These are phyloP conservation scores for Carapus acus DNA, from an alignment of 2,797 vertebrate species.

Conservation along the genomic window DNA sequence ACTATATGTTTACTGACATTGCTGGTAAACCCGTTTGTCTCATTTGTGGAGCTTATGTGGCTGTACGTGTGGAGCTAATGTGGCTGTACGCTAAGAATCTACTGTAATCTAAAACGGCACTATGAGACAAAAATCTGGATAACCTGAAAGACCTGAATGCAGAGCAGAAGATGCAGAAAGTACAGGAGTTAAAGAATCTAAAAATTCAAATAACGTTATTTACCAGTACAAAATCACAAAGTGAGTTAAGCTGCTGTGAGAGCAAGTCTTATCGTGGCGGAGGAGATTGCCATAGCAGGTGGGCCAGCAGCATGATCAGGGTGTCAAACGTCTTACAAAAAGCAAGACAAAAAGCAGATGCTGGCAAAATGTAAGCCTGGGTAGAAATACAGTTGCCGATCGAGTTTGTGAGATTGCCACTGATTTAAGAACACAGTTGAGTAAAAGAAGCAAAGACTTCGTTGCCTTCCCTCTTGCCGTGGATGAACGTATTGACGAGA, in stretches of 20 bases:
- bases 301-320: background rate
- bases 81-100: no score
- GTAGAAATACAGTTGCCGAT: slow-evolving; percentile 1
- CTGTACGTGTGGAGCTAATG: slow-evolving; percentile 14
- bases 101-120: slow-evolving; percentile 13
- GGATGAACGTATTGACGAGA: slow-evolving; percentile 12
- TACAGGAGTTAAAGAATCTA: background rate
- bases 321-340: no score
- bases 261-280: slow-evolving; percentile 18
- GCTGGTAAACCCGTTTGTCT: slow-evolving; percentile 5
- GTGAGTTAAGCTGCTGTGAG: slow-evolving; percentile 11
- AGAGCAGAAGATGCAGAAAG: slow-evolving; percentile 7
- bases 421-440: slow-evolving; percentile 13
- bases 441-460: slow-evolving; percentile 12
- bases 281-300: slow-evolving; percentile 7
- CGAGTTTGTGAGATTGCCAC: slow-evolving; percentile 13
- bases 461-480: slow-evolving; percentile 24
- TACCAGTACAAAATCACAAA: background rate
- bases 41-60: slow-evolving; percentile 6
- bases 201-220: background rate
- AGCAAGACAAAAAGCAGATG: slow-evolving; percentile 8
- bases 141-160: background rate
- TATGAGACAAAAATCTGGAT: slow-evolving; percentile 22
- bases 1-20: slow-evolving; percentile 8
- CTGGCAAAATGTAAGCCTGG: slow-evolving; percentile 10